Evolutionary conservation across 2,797 vertebrate species (phyloP), one percentile per base, ranked within the genome.

Genomic region (Acestrorhynchus altus): DNA sequence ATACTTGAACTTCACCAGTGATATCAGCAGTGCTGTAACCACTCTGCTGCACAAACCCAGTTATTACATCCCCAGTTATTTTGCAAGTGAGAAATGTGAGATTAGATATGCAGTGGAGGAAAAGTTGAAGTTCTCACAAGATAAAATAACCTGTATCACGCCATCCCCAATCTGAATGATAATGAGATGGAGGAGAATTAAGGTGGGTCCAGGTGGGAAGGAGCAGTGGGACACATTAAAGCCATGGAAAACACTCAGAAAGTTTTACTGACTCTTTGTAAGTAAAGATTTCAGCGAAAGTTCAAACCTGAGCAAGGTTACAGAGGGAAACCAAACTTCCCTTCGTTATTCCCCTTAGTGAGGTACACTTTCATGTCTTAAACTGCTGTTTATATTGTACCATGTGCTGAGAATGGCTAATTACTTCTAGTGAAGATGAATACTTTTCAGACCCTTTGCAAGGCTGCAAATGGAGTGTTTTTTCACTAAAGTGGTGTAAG

Each of bases 301-400:
- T 18, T 42, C 5, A 70, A 70, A 70, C 31, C 67, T 70, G 8
- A 22, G n/a, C 47, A 70, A 70, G 67, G 67, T 70, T 70, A 70
- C 18, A 39, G 49, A 70, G 31, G n/a, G 18, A 52, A 54, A 11
- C 9, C 26, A 31, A 28, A 40, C 54, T 70, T 70, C 18, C 54
- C 54, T 28, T 54, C 5, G 28, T 39, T 54, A 35, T 70, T 24
- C 67, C 67, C 67, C 26, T 39, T 54, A 70, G 67, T 31, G 16
- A 10, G 5, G 49, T 22, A 54, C 49, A 70, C 26, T 44, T 60
- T 60, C 12, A 54, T 40, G 20, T 35, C 28, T 70, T n/a, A 49
- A 52, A 70, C 67, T 54, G 31, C 31, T 40, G 18, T 52, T 70
- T 54, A 54, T 11, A 54, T 54, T 10, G 11, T 52, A 47, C 39